These are phyloP conservation scores for Apomyelois bistriatella DNA, from an alignment of 2,888 invertebrate genomes.

Conservation along the genomic window DNA sequence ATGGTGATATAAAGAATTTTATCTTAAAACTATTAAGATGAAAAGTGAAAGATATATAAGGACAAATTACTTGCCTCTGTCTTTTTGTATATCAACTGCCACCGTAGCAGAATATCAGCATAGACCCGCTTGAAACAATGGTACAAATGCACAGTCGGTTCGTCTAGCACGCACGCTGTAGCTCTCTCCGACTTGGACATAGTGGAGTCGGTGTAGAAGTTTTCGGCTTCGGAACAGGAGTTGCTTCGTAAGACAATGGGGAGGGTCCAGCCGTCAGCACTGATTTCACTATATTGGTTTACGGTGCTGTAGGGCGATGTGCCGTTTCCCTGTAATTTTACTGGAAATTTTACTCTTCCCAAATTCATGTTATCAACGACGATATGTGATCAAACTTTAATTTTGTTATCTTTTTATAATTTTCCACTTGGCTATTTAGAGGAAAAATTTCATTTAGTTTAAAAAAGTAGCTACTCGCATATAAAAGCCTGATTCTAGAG, in stretches of 20 bases:
- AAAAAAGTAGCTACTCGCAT: too few species aligned
- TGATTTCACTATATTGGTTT: constrained; percentile 85
- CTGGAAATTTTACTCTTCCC: background rate
- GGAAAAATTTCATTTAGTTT: too few species aligned
- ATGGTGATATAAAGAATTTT: too few species aligned
- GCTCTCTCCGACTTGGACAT: constrained; percentile 55
- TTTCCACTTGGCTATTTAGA: too few species aligned
- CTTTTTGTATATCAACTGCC: constrained; percentile 89
- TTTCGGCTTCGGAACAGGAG: constrained; percentile 92
- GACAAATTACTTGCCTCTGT: constrained; percentile 81
- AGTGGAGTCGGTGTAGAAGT: constrained; percentile 76
- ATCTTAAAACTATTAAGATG: too few species aligned
- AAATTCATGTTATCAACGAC: too few species aligned
- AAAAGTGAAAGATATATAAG: too few species aligned
- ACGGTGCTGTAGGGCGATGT: constrained; percentile 96
- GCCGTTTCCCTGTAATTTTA: constrained; percentile 71
- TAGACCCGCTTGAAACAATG: constrained; percentile 93
- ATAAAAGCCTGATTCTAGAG: too few species aligned
- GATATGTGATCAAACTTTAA: too few species aligned
- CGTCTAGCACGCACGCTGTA: constrained; percentile 63
- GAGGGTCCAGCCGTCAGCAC: constrained; percentile 88
- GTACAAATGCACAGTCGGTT: constrained; percentile 80
- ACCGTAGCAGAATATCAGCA: constrained; percentile 92
- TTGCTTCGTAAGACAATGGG: constrained; percentile 88
- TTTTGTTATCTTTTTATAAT: too few species aligned